Base-by-base conservation (phyloP, 2,888 invertebrate genomes). In the Apoda limacodes region DNA sequence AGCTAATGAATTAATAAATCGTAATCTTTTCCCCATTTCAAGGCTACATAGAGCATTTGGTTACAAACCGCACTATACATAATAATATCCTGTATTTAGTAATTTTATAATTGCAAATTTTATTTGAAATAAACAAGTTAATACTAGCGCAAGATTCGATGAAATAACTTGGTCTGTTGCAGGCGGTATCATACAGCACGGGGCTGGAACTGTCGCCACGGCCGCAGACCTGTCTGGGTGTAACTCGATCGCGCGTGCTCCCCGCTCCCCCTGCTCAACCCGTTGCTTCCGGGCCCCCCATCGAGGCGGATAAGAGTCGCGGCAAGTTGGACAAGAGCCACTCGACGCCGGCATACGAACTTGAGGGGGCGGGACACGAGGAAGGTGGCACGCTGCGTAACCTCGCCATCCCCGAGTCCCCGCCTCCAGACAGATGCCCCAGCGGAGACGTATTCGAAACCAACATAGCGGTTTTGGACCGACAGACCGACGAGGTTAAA, bases 281-380 rank as follows among this genome's bases (percentile, higher is more conserved):
- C 12, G 2, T 17, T 9, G 17, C 7, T 7, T 17, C 2, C 25
- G 20, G 13, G 19, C 24, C 42, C 7, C 10, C 14, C 13, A 7
- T 7, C 5, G 17, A 17, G 5, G 17, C 5, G 5, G 17, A 17
- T 7, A 5, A 7, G 5, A 7, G 17, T 5, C 61, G 66, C 9
- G 68, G 54, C 36, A 83, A 84, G 40, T 69, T 92, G 28, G 92
- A 92, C 69, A 92, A 92, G 68, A 88, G 88, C 48, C 86, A 89
- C 60, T 92, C 91, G 44, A 90, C 91, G n/a, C 92, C 92, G 2
- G 89, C 90, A 0, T 91, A 91, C 63, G 90, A 90, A 63, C 78
- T 82, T 25, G 82, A 68, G 32, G 74, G 43, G 2, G 30, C 82
- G 28, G 40, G 48, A 6, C 55, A 38, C 21, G 35, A 49, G 17